Conservation (phyloP, 2,888 invertebrate genomes). For the Tiliacea aurago region DNA sequence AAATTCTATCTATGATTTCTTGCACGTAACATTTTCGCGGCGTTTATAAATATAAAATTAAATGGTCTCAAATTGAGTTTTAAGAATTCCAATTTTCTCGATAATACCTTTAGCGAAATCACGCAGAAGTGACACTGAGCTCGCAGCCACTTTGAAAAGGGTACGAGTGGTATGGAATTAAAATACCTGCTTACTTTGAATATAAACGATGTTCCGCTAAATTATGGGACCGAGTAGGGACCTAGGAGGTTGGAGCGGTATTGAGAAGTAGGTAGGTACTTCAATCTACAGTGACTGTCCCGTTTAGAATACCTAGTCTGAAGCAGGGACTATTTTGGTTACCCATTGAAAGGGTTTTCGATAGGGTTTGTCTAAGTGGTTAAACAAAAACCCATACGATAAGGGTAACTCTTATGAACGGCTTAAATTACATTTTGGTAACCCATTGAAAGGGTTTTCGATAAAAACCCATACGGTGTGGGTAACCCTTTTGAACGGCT, state of each 20-base stretch:
- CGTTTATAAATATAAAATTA: slow-evolving; percentile 41
- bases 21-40: slow-evolving; percentile 30
- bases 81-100: slow-evolving; percentile 59
- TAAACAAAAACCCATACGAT: too few species aligned
- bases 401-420: too few species aligned
- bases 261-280: slow-evolving; percentile 1
- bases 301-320: too few species aligned
- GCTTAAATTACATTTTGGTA: too few species aligned
- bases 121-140: slow-evolving; percentile 66
- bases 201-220: slow-evolving; percentile 62
- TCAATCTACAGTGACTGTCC: neutral
- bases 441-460: too few species aligned
- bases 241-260: slow-evolving; percentile 29
- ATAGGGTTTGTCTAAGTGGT: too few species aligned
- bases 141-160: slow-evolving; percentile 70
- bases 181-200: slow-evolving; percentile 67
- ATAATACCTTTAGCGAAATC: slow-evolving; percentile 63
- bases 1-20: slow-evolving; percentile 11
- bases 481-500: too few species aligned
- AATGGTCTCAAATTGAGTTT: slow-evolving; percentile 49
- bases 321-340: too few species aligned
- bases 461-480: too few species aligned
- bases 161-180: slow-evolving; percentile 68
- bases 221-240: slow-evolving; percentile 47
- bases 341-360: too few species aligned